phyloP scores from a whole-genome alignment of 2,888 invertebrate species.

The Amphimallon solstitiale region DNA sequence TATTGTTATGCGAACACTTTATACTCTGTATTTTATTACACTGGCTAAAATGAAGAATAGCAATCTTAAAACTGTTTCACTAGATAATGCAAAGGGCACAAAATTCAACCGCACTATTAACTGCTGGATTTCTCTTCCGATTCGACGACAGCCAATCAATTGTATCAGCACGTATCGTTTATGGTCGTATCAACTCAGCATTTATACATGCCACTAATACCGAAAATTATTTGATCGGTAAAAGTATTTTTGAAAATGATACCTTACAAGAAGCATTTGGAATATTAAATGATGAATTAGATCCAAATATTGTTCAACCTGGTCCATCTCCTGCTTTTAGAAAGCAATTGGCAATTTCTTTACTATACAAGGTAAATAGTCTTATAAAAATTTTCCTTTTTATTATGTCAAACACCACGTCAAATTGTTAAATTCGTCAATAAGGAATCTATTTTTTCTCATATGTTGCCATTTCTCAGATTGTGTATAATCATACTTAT shows the following conservation, averaged over 20 bases:
- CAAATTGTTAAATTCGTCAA: no score
- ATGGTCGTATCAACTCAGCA: conserved; percentile 70
- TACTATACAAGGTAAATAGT: conserved; percentile 89
- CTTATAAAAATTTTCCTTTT: no score
- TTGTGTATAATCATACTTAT: no score
- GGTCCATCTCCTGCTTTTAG: conserved; percentile 77
- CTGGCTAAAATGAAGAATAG: no score
- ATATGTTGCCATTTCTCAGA: no score
- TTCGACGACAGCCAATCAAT: conserved; percentile 63
- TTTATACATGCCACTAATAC: conserved; percentile 66
- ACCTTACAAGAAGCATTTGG: conserved; percentile 63
- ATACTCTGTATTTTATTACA: no score
- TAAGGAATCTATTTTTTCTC: no score
- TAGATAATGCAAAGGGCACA: conserved; percentile 79
- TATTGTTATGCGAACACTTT: no score
- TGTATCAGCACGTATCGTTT: conserved; percentile 69
- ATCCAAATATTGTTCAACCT: conserved; percentile 72
- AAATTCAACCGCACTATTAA: conserved; percentile 80
- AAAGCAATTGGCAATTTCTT: conserved; percentile 74
- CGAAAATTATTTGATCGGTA: conserved; percentile 64
- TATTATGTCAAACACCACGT: no score
- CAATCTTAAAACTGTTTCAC: conserved; percentile 46
- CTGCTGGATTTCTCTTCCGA: conserved; percentile 76
- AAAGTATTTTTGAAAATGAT: conserved; percentile 58
- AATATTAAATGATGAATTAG: conserved; percentile 68